These are phyloP conservation scores for Sitta europaea DNA, from an alignment of 2,113 vertebrate species.

Conservation along the genomic window DNA sequence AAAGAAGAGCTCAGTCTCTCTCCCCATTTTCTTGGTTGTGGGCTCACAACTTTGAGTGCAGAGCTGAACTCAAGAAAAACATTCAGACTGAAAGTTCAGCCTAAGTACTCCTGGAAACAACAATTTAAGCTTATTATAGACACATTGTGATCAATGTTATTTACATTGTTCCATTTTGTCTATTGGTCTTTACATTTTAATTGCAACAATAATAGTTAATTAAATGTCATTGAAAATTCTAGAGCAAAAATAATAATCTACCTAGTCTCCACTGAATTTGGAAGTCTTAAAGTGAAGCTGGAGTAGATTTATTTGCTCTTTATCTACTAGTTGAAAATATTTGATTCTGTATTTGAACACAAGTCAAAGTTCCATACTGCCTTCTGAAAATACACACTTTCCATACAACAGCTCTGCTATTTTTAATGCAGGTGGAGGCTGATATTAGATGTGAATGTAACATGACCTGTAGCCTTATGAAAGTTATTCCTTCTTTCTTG, in stretches of 20 bases:
- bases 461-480: background rate
- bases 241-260: background rate
- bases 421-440: background rate
- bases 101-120: background rate
- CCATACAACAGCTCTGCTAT: background rate
- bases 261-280: background rate
- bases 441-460: background rate
- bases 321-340: background rate
- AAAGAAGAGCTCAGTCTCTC: background rate
- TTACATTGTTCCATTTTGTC: background rate
- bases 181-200: background rate
- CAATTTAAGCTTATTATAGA: background rate
- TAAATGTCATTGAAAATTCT: background rate
- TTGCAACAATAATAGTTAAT: background rate
- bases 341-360: background rate
- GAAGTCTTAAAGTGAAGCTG: background rate
- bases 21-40: background rate
- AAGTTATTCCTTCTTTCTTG: background rate
- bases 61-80: background rate
- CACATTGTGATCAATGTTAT: background rate
- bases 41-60: background rate
- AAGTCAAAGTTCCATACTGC: background rate
- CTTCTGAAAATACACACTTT: background rate
- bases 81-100: background rate
- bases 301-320: background rate